Base-by-base conservation (phyloP, 2,113 vertebrate genomes). In the Microtus richardsoni region DNA sequence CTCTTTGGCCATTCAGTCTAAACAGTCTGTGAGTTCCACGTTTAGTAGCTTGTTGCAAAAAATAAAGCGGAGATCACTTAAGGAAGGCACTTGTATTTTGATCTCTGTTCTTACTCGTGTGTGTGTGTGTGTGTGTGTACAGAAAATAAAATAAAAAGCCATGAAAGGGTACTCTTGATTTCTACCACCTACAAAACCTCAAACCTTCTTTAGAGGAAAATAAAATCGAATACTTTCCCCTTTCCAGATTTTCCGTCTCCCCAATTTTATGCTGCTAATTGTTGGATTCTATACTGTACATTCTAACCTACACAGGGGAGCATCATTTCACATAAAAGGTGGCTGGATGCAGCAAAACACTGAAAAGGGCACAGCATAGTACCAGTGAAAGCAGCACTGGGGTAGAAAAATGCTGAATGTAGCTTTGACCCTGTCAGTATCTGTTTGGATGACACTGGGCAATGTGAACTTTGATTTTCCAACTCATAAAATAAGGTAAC, bases 401-500 rank as follows among this genome's bases (percentile, higher is more conserved):
- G 13, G 19, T 83, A 41, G n/a, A 78, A 83, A 62, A 66, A 66
- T 71, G 24, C 44, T 74, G 49, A 68, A 36, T 9, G 49, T 92
- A 95, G 26, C 80, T 96, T 4, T 75, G 33, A 77, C 44, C 44
- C 82, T 91, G n/a, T 28, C 39, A 16, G 60, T 54, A 80, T 39
- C 36, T 91, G 21, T 39, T 62, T 92, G 58, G 39, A 79, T 91
- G 58, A 93, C 30, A 54, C n/a, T 82, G 68, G 68, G 60, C 68
- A 88, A 87, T 73, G 24, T 94, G 83, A 22, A 5, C 54, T 47
- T 87, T 30, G 13, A 13, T 71, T 80, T 73, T 68, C 66, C 14
- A 87, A 36, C 78, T 83, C 89, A 91, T 94, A 93, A 93, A 97
- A 89, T 68, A 60, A 94, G 33, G 44, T n/a, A 75, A 39, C 66